These are phyloP conservation scores for Mythimna ferrago DNA, from an alignment of 2,888 invertebrate species.

Conservation along the genomic window DNA sequence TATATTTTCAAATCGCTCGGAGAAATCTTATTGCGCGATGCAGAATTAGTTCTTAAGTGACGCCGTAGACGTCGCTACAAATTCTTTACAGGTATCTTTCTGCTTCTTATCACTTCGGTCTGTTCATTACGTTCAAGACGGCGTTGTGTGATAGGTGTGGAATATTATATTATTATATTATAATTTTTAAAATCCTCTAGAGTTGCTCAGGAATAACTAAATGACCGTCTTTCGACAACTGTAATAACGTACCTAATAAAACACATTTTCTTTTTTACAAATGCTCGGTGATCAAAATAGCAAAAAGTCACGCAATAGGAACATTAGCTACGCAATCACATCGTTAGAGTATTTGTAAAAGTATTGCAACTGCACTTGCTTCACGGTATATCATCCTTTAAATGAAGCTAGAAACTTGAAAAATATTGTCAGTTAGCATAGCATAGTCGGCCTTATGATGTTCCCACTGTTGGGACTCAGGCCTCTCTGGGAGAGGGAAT, in stretches of 20 bases:
- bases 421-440: conserved; percentile 13
- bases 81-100: too few species aligned
- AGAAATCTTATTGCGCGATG: too few species aligned
- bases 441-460: too few species aligned
- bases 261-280: conserved; percentile 26
- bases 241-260: conserved; percentile 28
- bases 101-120: background rate
- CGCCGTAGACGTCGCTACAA: too few species aligned
- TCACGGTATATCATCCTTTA: conserved; percentile 36
- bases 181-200: background rate
- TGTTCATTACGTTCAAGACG: background rate
- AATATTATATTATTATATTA: too few species aligned
- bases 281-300: conserved; percentile 33
- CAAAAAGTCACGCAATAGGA: conserved; percentile 59
- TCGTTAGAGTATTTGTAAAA: conserved; percentile 50
- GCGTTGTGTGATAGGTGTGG: too few species aligned
- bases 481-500: too few species aligned
- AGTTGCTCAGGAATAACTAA: background rate
- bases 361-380: conserved; percentile 56
- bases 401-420: conserved; percentile 9
- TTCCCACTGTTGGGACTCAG: too few species aligned
- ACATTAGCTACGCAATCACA: conserved; percentile 57
- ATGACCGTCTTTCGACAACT: conserved; percentile 5
- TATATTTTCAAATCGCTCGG: too few species aligned
- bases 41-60: too few species aligned